Conservation (phyloP, 1,140 invertebrate species). For the Drosophila neocordata region DNA sequence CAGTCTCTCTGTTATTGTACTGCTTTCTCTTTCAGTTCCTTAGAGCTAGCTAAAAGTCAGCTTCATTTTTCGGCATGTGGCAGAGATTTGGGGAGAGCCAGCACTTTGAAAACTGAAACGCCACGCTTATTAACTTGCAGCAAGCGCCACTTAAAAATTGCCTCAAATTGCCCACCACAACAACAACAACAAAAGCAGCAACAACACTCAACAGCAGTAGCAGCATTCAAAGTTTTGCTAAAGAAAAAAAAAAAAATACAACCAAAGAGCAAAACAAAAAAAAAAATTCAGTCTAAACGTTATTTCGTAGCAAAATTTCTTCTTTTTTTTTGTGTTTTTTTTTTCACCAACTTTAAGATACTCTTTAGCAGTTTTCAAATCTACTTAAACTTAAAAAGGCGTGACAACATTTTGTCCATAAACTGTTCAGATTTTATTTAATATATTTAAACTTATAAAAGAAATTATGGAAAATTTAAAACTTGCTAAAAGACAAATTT, state of each 20-base stretch:
- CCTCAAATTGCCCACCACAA: conserved; percentile 55
- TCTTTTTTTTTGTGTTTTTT: too few species aligned
- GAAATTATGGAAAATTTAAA: too few species aligned
- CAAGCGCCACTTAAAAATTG: conserved; percentile 64
- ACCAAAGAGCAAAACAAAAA: neutral
- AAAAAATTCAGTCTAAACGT: conserved; percentile 13
- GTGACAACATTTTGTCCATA: too few species aligned
- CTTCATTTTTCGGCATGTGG: conserved; percentile 38
- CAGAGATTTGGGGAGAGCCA: neutral
- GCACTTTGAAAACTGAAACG: conserved; percentile 65
- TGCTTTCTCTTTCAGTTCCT: neutral
- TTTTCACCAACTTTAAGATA: neutral
- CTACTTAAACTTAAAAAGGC: too few species aligned
- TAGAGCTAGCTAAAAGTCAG: conserved; percentile 19
- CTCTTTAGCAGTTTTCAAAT: neutral
- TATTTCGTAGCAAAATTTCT: neutral
- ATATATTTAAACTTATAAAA: too few species aligned
- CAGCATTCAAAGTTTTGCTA: conserved; percentile 10
- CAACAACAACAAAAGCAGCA: conserved; percentile 23
- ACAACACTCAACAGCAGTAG: neutral
- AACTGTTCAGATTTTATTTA: too few species aligned
- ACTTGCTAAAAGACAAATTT: too few species aligned
- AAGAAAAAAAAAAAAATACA: conserved; percentile 21
- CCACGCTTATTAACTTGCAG: conserved; percentile 71
- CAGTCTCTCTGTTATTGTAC: neutral